Conservation (phyloP, 2,113 vertebrate genomes). For the Myxocyprinus asiaticus region DNA sequence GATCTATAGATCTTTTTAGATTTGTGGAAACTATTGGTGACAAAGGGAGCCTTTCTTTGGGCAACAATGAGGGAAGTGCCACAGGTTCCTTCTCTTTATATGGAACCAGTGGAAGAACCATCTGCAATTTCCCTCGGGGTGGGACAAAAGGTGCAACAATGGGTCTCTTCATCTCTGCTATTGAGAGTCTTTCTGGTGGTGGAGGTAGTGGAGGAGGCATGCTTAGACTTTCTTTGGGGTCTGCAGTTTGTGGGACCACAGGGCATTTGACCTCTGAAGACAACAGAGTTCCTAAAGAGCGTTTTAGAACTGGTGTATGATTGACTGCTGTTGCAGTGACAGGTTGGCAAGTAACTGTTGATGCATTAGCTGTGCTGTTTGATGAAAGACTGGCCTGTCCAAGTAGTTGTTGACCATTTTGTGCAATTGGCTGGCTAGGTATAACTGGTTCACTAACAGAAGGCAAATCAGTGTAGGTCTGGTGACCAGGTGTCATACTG, state of each 20-base stretch:
- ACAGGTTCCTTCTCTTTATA: constrained; percentile 63
- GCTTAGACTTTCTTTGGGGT: too few species aligned
- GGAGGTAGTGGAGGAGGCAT: too few species aligned
- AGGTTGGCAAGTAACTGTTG: constrained; percentile 73
- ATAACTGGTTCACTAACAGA: constrained; percentile 40
- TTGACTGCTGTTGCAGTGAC: constrained; percentile 76
- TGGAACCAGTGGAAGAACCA: constrained; percentile 17
- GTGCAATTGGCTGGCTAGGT: too few species aligned
- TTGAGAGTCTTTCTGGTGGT: too few species aligned
- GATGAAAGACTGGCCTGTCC: constrained; percentile 63
- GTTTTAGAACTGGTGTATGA: constrained; percentile 67
- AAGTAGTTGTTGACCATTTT: too few species aligned
- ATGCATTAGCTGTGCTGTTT: constrained; percentile 77
- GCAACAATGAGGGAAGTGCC: constrained; percentile 50
- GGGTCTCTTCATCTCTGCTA: constrained; percentile 51
- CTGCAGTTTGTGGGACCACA: too few species aligned
- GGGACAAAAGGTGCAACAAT: constrained; percentile 45
- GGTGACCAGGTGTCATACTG: constrained; percentile 86
- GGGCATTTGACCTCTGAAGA: constrained; percentile 65
- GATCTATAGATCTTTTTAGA: constrained; percentile 53
- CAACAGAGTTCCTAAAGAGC: constrained; percentile 52
- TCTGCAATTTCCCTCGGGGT: constrained; percentile 61
- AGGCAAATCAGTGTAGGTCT: constrained; percentile 82
- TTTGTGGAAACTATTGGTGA: constrained; percentile 67
- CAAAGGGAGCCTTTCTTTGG: constrained; percentile 48